Evolutionary conservation across 2,797 vertebrate genomes (phyloP), one percentile per base, ranked within the genome.

Genomic region (Sorex maritimensis): DNA sequence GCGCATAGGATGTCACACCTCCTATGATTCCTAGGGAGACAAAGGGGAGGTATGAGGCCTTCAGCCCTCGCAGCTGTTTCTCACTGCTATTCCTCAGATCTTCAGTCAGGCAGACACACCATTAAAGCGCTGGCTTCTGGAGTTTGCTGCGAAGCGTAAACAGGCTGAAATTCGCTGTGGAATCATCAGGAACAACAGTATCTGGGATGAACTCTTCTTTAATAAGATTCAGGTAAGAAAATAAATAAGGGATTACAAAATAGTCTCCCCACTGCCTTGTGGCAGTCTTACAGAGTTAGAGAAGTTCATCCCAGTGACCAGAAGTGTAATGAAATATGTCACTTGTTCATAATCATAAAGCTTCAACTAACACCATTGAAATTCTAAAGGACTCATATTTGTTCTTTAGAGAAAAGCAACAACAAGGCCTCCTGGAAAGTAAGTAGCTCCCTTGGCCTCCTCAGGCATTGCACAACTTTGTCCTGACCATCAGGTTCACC

Each of bases 201-300:
- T 99, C 95, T 99, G 99, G 99, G 99, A 99, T 93, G 99, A 99
- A 87, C 98, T 99, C 90, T 99, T 99, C 98, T 99, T 99, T 96
- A 99, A 99, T 94, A 99, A 99, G 98, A 99, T 99, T 96, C 99
- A 99, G 99, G 99, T 99, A 97, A 95, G 94, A 7, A 23, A 30
- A 28, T 79, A 1, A 72, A 13, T 61, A 87, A 82, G 17, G 1
- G 52, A 73, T 23, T 78, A 17, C 26, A 4, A 71, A 81, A 30
- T 30, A 19, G 5, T 44, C 67, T 81, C 1, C 38, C 49, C 46
- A 46, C 30, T 82, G 21, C 73, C 72, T 44, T 1, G 2, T 2
- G 28, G 24, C 1, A n/a, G 46, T 30, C 34, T 67, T 26, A 17
- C 0, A 75, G n/a, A 72, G 52, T 52, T 78, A 11, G 69, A 83